Base-by-base conservation (phyloP, 2,113 vertebrate species). In the Apteryx mantelli region DNA sequence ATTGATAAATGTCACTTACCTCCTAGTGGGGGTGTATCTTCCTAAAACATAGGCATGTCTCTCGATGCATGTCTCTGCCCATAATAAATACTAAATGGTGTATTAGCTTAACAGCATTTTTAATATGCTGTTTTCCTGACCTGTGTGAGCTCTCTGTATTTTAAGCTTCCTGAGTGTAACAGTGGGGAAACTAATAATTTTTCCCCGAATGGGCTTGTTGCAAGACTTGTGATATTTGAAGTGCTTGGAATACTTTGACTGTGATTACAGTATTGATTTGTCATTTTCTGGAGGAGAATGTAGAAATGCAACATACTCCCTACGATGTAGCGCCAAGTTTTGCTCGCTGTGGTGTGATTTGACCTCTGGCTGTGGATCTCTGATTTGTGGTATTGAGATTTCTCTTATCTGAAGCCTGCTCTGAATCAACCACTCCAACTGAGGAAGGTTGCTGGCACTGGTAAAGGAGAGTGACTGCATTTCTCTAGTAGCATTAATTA, bases 401-500 rank as follows among this genome's bases (percentile, higher is more conserved):
- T 36, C 60, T 80, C 46, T 42, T 30, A 73, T 80, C 77, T 46
- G 76, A 83, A 56, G 38, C 24, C 53, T 61, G 46, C 46, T 42
- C 34, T 92, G 81, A 69, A 52, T 83, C 22, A 77, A 48, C 66
- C 14, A 46, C 70, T 96, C 26, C 77, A 87, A 77, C 64, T 86
- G 46, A 65, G 76, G 40, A 60, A 89, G 52, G 68, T 19, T 76
- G 40, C 53, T 96, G 84, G 84, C 8, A 50, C 40, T 95, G 89
- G 52, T 87, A 83, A 92, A 90, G 88, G 65, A 91, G 53, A 75
- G 50, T 63, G 74, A 58, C 12, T 44, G 60, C 91, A 90, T 87
- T 58, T 58, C 61, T 65, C 7, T 6, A 53, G 91, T 5, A 70
- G 30, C 83, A 79, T 88, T 96, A 95, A 95, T 92, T 90, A 88